phyloP scores from a whole-genome alignment of 1,140 invertebrate genomes.

The Trichonephila clavata region DNA sequence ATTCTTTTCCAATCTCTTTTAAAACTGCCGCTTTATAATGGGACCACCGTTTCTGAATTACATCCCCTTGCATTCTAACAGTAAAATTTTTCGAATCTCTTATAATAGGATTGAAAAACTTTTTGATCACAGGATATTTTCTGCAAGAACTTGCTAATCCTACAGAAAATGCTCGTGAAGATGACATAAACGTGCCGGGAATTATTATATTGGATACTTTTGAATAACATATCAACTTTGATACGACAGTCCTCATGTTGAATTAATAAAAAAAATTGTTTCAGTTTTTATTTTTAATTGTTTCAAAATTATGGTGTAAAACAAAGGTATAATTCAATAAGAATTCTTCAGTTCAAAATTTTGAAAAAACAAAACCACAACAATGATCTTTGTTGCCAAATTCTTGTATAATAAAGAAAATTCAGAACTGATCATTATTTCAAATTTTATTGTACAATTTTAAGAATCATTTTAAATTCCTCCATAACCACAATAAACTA shows the following conservation, averaged over 20 bases:
- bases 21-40: constrained; percentile 82
- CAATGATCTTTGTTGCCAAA: neutral
- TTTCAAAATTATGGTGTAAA: no score
- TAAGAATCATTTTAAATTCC: neutral
- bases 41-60: constrained; percentile 72
- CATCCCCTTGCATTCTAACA: constrained; percentile 56
- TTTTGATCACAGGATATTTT: neutral
- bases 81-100: neutral
- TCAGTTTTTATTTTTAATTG: neutral
- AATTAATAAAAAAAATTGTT: neutral
- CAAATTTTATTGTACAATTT: neutral
- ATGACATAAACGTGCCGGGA: constrained; percentile 72
- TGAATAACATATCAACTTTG: neutral
- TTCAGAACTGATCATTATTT: no score
- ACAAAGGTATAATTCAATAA: no score
- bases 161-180: constrained; percentile 59
- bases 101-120: neutral
- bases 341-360: neutral
- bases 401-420: no score
- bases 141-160: neutral
- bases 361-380: constrained; percentile 7
- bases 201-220: neutral
- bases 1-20: constrained; percentile 80
- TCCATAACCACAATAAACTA: no score
- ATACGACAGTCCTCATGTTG: constrained; percentile 10